A percentile compares a stretch with the other conserved stretches of the same genome.
These are phyloP conservation scores for Sebastolobus alascanus DNA, from an alignment of 2,797 vertebrate genomes.

Conservation along the genomic window DNA sequence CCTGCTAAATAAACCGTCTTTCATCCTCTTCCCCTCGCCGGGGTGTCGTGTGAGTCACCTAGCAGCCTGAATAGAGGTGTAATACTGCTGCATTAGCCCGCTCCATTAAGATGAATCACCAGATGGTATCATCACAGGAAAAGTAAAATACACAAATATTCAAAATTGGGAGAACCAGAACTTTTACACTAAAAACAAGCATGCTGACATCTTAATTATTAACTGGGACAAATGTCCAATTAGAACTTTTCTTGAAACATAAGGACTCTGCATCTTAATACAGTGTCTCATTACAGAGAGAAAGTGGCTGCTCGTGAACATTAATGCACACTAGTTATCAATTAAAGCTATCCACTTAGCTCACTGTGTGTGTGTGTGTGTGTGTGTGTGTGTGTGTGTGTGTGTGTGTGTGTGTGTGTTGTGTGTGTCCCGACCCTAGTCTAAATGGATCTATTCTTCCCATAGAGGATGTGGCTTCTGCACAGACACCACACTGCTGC, in stretches of 20 bases:
- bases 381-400: conserved; percentile 3
- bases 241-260: conserved; percentile 27
- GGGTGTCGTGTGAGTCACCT: conserved; percentile 46
- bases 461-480: conserved; percentile 63
- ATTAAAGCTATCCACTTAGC: conserved; percentile 48
- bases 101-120: conserved; percentile 43
- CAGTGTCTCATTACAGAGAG: conserved; percentile 27
- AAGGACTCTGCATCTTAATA: conserved; percentile 6
- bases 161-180: not conserved
- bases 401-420: conserved; percentile 25
- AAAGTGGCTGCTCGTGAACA: conserved; percentile 35
- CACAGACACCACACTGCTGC: conserved; percentile 38
- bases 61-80: conserved; percentile 35
- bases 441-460: conserved; percentile 71
- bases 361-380: conserved; percentile 18
- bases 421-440: conserved; percentile 25
- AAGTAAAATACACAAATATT: not conserved
- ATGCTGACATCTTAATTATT: not conserved
- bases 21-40: conserved; percentile 7
- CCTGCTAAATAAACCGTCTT: conserved; percentile 32
- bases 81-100: conserved; percentile 11
- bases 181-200: not conserved
- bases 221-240: conserved; percentile 25
- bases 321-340: conserved; percentile 43
- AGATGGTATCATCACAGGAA: not conserved